Evolutionary conservation across 1,140 invertebrate genomes (phyloP), one percentile per base, ranked within the genome.

Genomic region (Argopecten irradians): DNA sequence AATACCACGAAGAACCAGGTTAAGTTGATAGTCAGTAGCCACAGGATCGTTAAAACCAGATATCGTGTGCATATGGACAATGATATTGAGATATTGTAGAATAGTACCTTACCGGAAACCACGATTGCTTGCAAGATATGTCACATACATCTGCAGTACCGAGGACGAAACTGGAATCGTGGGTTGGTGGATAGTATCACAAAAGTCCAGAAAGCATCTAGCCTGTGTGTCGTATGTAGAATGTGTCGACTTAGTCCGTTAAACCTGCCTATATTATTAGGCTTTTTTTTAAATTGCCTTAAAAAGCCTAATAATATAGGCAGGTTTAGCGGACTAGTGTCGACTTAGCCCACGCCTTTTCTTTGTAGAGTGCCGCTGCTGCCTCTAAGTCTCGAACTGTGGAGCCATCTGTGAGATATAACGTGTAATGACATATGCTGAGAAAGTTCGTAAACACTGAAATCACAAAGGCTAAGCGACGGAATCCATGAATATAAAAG

Each of bases 401-500:
- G 14, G 55, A 82, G 35, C 89, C 89, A 90, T 34, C 84, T 90
- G 28, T 22, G 28, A 36, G 33, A 83, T 34, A 83, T 34, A 83
- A 83, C 2, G 13, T 13, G 14, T 83, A 83, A 33, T 83, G 82
- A 83, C 82, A 83, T 55, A n/a, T 83, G 82, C 28, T 36, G 34
- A 33, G 34, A 83, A 33, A 11, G 34, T 83, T 33, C 34, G 13
- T 11, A 1, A 2, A 83, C 13, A 34, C 33, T 34, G 34, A 83
- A 83, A 83, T 11, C 5, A 36, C 34, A 11, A 3, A 34, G 34
- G 13, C 34, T 13, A 33, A 83, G 34, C 32, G 82, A 83, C 13
- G 82, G 82, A 33, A 83, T 19, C 34, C 32, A 83, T 83, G 19
- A 83, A 83, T 83, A 83, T 14, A 83, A 36, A 34, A 34, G 32